Conservation (phyloP, 2,797 vertebrate genomes). For the Brotula barbata region DNA sequence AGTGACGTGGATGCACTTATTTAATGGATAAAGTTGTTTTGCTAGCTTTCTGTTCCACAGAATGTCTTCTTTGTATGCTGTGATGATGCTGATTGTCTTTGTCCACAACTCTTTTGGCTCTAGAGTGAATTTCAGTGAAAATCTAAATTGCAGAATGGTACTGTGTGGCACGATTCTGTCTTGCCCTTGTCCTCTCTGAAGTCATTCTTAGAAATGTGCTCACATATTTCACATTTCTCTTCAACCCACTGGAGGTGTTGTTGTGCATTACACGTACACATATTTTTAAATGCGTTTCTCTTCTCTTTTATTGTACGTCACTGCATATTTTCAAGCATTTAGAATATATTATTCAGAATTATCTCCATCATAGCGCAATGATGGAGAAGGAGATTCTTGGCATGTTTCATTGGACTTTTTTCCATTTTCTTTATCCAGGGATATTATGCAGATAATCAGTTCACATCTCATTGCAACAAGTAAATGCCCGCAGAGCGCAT, state of each 20-base stretch:
- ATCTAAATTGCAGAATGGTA: constrained; percentile 69
- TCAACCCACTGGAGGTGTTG: background rate
- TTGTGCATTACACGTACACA: too few relatives aligned
- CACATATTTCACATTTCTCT: background rate
- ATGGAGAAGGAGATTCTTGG: constrained; percentile 89
- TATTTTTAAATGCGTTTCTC: too few relatives aligned
- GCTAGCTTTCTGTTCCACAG: constrained; percentile 19
- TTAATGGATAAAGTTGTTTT: constrained; percentile 24
- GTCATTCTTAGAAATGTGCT: constrained; percentile 28
- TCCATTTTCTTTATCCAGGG: constrained; percentile 75
- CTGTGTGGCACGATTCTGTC: constrained; percentile 63
- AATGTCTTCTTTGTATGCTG: constrained; percentile 29
- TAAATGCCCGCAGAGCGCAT: too few relatives aligned
- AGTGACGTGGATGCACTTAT: background rate
- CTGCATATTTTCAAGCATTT: constrained; percentile 12
- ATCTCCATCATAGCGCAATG: constrained; percentile 81
- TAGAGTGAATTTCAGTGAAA: constrained; percentile 72
- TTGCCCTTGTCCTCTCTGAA: constrained; percentile 66
- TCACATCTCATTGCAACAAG: too few relatives aligned
- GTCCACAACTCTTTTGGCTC: constrained; percentile 67
- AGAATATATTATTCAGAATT: constrained; percentile 7
- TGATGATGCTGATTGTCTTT: constrained; percentile 69
- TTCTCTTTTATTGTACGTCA: background rate
- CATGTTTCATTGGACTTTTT: constrained; percentile 86
- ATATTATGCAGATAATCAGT: too few relatives aligned